A percentile compares a stretch with the other conserved stretches of the same genome.
phyloP scores from a whole-genome alignment of 2,888 invertebrate genomes.

The Coronaproctus castanopsis region DNA sequence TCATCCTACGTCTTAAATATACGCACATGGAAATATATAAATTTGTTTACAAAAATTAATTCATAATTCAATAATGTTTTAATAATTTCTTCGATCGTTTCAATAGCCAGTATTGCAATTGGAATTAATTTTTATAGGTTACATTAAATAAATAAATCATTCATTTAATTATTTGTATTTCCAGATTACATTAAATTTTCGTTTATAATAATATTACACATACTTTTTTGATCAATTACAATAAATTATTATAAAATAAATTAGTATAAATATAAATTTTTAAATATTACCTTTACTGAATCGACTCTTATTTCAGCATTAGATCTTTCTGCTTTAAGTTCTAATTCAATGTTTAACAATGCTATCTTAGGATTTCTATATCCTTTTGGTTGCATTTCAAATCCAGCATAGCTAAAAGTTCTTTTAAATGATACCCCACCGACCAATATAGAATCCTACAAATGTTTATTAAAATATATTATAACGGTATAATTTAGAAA shows the following conservation, averaged over 20 bases:
- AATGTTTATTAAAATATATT: too few relatives aligned
- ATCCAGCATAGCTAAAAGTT: slow-evolving; percentile 98
- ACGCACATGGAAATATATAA: too few relatives aligned
- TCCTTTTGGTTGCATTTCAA: slow-evolving; percentile 97
- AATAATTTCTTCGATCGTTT: neutral
- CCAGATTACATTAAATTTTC: too few relatives aligned
- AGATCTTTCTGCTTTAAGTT: slow-evolving; percentile 92
- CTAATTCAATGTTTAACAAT: slow-evolving; percentile 87
- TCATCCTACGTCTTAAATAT: too few relatives aligned
- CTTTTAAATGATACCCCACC: slow-evolving; percentile 97
- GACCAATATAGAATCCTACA: slow-evolving; percentile 70
- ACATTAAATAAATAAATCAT: too few relatives aligned
- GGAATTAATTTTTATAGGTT: too few relatives aligned
- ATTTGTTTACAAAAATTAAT: neutral
- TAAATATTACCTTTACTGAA: slow-evolving; percentile 48
- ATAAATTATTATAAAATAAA: too few relatives aligned
- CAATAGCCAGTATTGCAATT: too few relatives aligned
- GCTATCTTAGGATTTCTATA: slow-evolving; percentile 84
- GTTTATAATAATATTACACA: too few relatives aligned
- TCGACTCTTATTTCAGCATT: slow-evolving; percentile 95
- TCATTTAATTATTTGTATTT: too few relatives aligned
- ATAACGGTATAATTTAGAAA: neutral
- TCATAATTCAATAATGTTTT: neutral
- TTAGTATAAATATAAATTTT: too few relatives aligned
- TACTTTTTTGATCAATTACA: too few relatives aligned